These are phyloP conservation scores for Drosophila tropicalis DNA, from an alignment of 1,140 invertebrate genomes.

Conservation along the genomic window DNA sequence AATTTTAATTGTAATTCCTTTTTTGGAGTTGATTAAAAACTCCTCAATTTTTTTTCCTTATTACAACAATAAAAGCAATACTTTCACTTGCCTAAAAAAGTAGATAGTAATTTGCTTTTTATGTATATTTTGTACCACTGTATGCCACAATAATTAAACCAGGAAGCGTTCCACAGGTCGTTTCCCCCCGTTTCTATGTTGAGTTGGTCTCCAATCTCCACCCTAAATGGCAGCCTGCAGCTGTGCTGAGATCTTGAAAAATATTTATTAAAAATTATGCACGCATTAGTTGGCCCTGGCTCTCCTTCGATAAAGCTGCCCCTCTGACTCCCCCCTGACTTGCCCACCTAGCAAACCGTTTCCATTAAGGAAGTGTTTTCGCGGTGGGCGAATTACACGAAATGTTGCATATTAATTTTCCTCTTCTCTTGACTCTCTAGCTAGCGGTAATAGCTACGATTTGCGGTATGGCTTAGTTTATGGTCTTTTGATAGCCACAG, in stretches of 20 bases:
- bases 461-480: slow-evolving; percentile 56
- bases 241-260: slow-evolving; percentile 69
- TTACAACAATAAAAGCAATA: neutral
- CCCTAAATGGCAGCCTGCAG: slow-evolving; percentile 41
- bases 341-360: slow-evolving; percentile 17
- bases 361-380: slow-evolving; percentile 74
- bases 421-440: slow-evolving; percentile 19
- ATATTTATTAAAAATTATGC: slow-evolving; percentile 82
- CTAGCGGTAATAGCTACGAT: slow-evolving; percentile 42
- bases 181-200: slow-evolving; percentile 3
- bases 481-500: slow-evolving; percentile 58
- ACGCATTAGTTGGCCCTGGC: slow-evolving; percentile 62
- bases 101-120: neutral
- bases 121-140: neutral
- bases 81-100: neutral
- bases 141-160: slow-evolving; percentile 71
- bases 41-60: too few species aligned
- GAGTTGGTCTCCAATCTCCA: slow-evolving; percentile 11
- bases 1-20: too few species aligned
- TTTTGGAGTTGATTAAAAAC: too few species aligned
- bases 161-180: slow-evolving; percentile 60
- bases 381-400: slow-evolving; percentile 70
- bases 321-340: slow-evolving; percentile 11
- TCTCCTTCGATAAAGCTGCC: neutral
- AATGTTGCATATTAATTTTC: slow-evolving; percentile 73